These are phyloP conservation scores for Bolborhynchus lineola DNA, from an alignment of 2,113 vertebrate species.

Conservation along the genomic window DNA sequence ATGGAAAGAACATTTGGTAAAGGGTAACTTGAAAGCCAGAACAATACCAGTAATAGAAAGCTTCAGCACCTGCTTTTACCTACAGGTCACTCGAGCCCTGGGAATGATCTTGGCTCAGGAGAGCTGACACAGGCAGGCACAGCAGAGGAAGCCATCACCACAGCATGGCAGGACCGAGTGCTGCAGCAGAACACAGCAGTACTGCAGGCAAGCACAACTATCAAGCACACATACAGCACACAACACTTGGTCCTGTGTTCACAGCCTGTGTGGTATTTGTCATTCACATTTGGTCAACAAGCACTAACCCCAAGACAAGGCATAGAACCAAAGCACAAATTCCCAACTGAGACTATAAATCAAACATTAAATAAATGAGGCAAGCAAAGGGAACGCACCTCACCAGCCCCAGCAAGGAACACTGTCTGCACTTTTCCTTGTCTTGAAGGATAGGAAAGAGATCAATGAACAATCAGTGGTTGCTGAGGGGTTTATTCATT, in stretches of 20 bases:
- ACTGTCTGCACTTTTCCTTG: neutral
- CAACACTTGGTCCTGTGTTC: neutral
- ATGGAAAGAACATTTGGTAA: neutral
- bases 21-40: neutral
- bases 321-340: neutral
- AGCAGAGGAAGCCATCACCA: neutral
- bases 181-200: neutral
- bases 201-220: neutral
- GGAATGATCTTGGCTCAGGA: rapidly evolving
- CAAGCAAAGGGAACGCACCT: neutral
- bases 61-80: neutral
- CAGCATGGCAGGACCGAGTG: rapidly evolving
- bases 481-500: neutral
- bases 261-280: neutral
- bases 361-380: neutral
- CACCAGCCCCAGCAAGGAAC: rapidly evolving
- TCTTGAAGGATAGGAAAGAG: neutral
- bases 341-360: neutral
- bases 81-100: neutral
- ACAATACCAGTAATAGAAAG: neutral
- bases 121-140: neutral
- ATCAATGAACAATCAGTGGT: neutral
- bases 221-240: neutral
- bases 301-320: neutral
- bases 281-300: neutral